phyloP scores from a whole-genome alignment of 2,888 invertebrate species.

The Latheticus oryzae region DNA sequence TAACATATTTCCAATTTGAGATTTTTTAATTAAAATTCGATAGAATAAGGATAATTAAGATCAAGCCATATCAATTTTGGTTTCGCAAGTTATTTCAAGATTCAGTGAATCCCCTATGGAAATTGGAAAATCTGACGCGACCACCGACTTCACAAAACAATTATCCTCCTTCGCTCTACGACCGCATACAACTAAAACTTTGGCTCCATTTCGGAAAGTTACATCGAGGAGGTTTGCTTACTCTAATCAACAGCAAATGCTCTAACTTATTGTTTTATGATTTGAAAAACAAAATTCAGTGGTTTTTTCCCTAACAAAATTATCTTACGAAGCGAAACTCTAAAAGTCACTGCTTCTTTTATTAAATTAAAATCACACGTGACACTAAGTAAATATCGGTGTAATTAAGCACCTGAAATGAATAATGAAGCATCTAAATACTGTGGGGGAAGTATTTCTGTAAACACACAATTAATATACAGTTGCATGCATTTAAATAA shows the following conservation, averaged over 20 bases:
- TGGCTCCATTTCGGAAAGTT: constrained; percentile 29
- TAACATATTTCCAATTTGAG: constrained; percentile 2
- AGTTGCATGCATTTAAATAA: constrained; percentile 33
- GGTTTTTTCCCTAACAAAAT: too few species aligned
- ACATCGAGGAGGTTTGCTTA: constrained; percentile 43
- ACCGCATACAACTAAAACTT: too few species aligned
- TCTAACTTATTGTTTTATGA: too few species aligned
- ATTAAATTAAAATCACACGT: constrained; percentile 36
- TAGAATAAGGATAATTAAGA: constrained; percentile 51
- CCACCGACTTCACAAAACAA: constrained; percentile 30
- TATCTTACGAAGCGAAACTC: too few species aligned
- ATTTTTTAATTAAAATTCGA: constrained; percentile 17
- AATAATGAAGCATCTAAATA: constrained; percentile 32
- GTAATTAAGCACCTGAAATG: constrained; percentile 37
- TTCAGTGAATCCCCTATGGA: constrained; percentile 16
- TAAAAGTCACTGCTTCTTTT: constrained; percentile 11
- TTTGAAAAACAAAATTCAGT: too few species aligned
- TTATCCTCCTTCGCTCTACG: constrained; percentile 12
- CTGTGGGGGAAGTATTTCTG: constrained; percentile 15
- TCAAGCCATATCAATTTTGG: constrained; percentile 12
- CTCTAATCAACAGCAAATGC: constrained; percentile 44
- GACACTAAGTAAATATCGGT: constrained; percentile 27
- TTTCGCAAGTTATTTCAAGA: constrained; percentile 12
- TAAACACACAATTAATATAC: constrained; percentile 34
- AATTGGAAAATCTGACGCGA: constrained; percentile 32